Base-by-base conservation (phyloP, 1,140 invertebrate genomes). In the Diachasma alloeum region DNA sequence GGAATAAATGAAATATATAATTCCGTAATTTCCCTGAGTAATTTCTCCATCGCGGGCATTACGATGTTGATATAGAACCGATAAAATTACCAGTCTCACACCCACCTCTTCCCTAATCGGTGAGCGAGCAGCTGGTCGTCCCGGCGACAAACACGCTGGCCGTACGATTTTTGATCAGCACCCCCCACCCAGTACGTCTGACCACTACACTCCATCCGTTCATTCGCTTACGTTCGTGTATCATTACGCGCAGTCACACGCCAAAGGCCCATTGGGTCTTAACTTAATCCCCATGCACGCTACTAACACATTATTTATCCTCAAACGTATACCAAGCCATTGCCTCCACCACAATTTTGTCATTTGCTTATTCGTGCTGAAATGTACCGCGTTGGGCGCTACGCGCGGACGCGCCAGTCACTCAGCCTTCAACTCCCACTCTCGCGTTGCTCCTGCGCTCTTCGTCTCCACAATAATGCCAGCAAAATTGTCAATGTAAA, bases 41-140 rank as follows among this genome's bases (percentile, higher is more conserved):
- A 53, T 53, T 46, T 15, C 3, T 46, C 2, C 4, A 11, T 11
- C n/a, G 9, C 44, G n/a, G 44, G n/a, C 10, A 11, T 46, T 46
- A 46, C n/a, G 44, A 56, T 37, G 26, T n/a, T 24, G 39, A 70
- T 63, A 36, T 42, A 44, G 15, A 53, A 31, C 53, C 22, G 53
- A 63, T 63, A 26, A 26, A 63, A 63, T 31, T 1, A 17, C 53
- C n/a, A 63, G 19, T 63, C 10, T 39, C 53, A 63, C 26, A 79
- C 78, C 78, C 59, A 83, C 80, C 80, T 82, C 75, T 75, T 79
- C 73, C 19, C 63, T 59, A 79, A 79, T 82, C 78, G 79, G 42
- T 59, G 69, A 75, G 67, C 74, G 77, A 77, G 77, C 78, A 82
- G 78, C 77, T 71, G 82, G 70, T 72, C 71, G 77, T 84, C 78